Conservation (phyloP, 2,888 invertebrate species). For the Ethmia dodecea region DNA sequence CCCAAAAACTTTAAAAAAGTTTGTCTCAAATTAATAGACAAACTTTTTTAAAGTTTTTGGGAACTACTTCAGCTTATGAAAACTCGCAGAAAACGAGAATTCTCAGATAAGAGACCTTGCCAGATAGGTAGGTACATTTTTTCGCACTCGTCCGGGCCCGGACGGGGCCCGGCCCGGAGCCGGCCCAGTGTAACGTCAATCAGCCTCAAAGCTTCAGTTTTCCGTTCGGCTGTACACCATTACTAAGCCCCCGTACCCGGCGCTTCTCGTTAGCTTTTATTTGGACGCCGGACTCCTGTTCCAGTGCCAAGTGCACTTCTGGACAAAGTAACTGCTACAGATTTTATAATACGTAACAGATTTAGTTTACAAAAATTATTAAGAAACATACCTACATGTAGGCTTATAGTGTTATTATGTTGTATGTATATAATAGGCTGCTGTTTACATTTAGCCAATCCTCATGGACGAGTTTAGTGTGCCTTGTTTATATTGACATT, state of each 20-base stretch:
- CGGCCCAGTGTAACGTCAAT: too few species aligned
- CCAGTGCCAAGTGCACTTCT: conserved; percentile 45
- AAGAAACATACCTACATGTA: not conserved
- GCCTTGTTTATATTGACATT: conserved; percentile 71
- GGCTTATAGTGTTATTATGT: not conserved
- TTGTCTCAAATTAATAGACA: too few species aligned
- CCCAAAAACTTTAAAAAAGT: too few species aligned
- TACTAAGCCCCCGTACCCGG: conserved; percentile 60
- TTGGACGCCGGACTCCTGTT: conserved; percentile 71
- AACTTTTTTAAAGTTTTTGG: too few species aligned
- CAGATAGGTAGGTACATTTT: conserved; percentile 68
- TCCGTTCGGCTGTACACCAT: conserved; percentile 50
- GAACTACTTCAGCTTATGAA: too few species aligned
- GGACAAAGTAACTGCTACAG: conserved; percentile 19
- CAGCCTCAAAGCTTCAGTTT: conserved; percentile 17
- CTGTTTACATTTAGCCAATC: conserved; percentile 55
- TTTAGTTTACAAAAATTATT: not conserved
- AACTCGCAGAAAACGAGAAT: too few species aligned
- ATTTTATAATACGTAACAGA: not conserved
- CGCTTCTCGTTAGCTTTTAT: conserved; percentile 72
- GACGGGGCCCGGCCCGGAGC: too few species aligned
- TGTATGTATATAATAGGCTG: conserved; percentile 35
- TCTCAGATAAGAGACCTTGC: conserved; percentile 78
- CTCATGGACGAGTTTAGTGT: conserved; percentile 66
- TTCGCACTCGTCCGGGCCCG: conserved; percentile 37